Evolutionary conservation across 37 sponge, comb jelly and placozoan genomes (phyloP).

Genomic region (Petrosia ficiformis): DNA sequence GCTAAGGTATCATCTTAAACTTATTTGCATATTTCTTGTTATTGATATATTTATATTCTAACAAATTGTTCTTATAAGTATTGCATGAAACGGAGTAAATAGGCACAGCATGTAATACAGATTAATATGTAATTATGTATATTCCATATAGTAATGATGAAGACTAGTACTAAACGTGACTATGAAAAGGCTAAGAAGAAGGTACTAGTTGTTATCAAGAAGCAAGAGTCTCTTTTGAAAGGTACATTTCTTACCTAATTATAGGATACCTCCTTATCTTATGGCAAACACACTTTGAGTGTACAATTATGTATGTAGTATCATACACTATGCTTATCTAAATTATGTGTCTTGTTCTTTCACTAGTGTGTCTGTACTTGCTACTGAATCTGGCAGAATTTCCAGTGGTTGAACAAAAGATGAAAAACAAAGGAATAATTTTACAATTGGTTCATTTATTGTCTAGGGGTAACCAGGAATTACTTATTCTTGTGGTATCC

Average conservation of each 20-base stretch:
- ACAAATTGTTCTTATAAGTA: too few species aligned
- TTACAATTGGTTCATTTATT: slow-evolving; percentile 57
- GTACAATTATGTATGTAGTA: too few species aligned
- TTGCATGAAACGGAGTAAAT: too few species aligned
- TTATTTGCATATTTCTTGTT: too few species aligned
- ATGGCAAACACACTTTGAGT: too few species aligned
- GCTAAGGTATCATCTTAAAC: neutral
- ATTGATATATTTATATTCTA: too few species aligned
- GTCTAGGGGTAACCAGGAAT: slow-evolving; percentile 77
- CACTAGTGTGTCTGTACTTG: slow-evolving; percentile 77
- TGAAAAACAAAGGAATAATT: slow-evolving; percentile 79
- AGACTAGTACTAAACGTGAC: slow-evolving; percentile 51
- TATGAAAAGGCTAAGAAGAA: slow-evolving; percentile 83
- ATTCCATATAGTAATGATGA: too few species aligned
- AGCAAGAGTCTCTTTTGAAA: slow-evolving; percentile 91
- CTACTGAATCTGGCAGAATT: slow-evolving; percentile 89
- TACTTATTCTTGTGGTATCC: slow-evolving; percentile 86
- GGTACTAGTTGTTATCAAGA: slow-evolving; percentile 61
- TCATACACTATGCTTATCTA: too few species aligned
- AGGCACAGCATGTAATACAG: too few species aligned
- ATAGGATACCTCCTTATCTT: too few species aligned
- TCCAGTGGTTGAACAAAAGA: slow-evolving; percentile 87
- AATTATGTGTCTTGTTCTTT: neutral
- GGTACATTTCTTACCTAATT: slow-evolving; percentile 20
- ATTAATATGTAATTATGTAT: too few species aligned